Conservation (phyloP, 2,888 invertebrate genomes). For the Drosophila hamatofila region DNA sequence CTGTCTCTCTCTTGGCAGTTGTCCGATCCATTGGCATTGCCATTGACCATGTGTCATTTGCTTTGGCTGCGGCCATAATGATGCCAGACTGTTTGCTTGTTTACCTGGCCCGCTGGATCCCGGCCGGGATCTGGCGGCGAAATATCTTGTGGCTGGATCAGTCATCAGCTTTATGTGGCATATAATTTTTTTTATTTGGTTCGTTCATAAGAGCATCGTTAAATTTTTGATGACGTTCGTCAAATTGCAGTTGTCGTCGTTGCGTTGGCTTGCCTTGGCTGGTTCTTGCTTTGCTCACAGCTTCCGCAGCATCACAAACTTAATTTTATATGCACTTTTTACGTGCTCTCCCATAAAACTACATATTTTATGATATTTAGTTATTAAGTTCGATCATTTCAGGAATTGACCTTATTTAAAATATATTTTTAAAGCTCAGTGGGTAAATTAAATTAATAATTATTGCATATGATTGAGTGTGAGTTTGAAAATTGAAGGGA, state of each 20-base stretch:
- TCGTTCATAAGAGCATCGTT: conserved; percentile 81
- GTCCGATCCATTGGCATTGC: conserved; percentile 21
- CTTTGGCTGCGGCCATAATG: conserved; percentile 39
- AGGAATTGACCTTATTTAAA: conserved; percentile 33
- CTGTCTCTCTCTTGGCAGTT: conserved; percentile 21
- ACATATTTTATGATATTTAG: conserved; percentile 63
- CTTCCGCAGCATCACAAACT: conserved; percentile 40
- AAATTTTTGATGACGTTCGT: conserved; percentile 83
- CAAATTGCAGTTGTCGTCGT: conserved; percentile 67
- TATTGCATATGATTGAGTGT: not conserved
- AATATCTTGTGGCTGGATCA: conserved; percentile 60
- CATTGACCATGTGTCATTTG: conserved; percentile 62
- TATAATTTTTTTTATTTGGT: conserved; percentile 79
- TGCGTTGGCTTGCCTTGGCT: conserved; percentile 4
- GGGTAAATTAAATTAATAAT: not conserved
- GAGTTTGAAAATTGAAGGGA: no score
- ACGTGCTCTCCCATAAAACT: conserved; percentile 48
- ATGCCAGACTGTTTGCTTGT: conserved; percentile 29
- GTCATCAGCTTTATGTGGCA: conserved; percentile 82
- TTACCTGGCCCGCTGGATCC: conserved; percentile 58
- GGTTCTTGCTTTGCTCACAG: conserved; percentile 14
- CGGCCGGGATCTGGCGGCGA: not conserved
- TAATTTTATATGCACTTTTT: conserved; percentile 37
- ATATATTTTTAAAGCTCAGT: conserved; percentile 10
- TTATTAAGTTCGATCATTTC: conserved; percentile 21